Evolutionary conservation across 2,113 vertebrate genomes (phyloP), one percentile per base, ranked within the genome.

Genomic region (Columba livia): DNA sequence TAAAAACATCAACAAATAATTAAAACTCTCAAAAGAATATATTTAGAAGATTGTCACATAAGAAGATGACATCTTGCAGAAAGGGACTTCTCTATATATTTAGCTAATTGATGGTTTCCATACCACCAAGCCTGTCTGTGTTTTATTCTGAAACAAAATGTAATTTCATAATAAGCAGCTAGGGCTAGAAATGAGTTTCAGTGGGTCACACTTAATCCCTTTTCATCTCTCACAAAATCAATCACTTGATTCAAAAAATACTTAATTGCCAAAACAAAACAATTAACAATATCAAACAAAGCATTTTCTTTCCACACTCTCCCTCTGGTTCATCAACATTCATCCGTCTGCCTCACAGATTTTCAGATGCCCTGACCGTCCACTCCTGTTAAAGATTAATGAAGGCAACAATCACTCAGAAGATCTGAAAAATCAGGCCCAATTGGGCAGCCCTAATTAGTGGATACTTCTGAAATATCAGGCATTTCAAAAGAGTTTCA

Each of bases 191-290:
- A 78, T 47, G 84, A 90, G 31, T 89, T 93, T 93, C 82, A 90
- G 72, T 57, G 65, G 90, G 88, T 96, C 90, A 96, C 79, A 64
- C 64, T 91, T 83, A 85, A 94, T 93, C 90, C 85, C 56, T 88
- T 96, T 94, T 94, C 36, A 92, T 90, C 79, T 93, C 53, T 60
- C 65, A 94, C 85, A 57, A 89, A 94, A 96, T 93, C 83, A 95
- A 84, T 56, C 90, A 79, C 88, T 97, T 89, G 60, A 90, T 90
- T 92, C 69, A 67, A 90, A 90, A 93, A 90, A 88, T 57, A 92
- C 57, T 84, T 94, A 97, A 96, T 90, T 96, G 77, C 85, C 77
- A 79, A 96, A 94, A 47, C 53, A 96, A 88, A 95, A 93, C 73
- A 94, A 87, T 96, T 95, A 97, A 56, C 38, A 72, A 94, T 89